Evolutionary conservation across 2,797 vertebrate species (phyloP).

Genomic region (Spheniscus humboldti): DNA sequence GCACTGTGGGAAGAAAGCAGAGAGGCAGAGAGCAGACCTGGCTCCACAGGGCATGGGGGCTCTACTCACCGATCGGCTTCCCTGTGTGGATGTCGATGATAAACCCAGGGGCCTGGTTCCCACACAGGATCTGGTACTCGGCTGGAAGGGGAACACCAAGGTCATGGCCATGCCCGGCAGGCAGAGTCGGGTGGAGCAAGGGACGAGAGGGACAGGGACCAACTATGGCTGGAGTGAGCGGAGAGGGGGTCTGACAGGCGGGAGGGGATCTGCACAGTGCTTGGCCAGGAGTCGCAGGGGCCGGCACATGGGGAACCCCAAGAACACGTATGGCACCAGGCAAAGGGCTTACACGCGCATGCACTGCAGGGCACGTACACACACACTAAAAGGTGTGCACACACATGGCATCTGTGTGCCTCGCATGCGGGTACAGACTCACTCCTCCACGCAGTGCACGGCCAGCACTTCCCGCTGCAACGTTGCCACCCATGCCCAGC

Average conservation of each 20-base stretch:
- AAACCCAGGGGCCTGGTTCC: conserved; percentile 89
- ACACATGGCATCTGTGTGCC: not conserved
- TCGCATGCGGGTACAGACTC: not conserved
- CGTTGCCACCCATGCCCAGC: no score
- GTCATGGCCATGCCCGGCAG: not conserved
- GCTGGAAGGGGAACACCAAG: conserved; percentile 64
- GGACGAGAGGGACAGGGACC: not conserved
- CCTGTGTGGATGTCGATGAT: conserved; percentile 91
- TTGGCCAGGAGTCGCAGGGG: not conserved
- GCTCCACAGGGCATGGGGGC: fast-evolving
- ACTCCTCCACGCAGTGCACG: not conserved
- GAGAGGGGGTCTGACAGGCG: not conserved
- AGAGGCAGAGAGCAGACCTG: not conserved
- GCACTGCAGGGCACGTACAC: no score
- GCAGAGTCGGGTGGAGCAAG: not conserved
- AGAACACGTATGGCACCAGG: not conserved
- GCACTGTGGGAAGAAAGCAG: not conserved
- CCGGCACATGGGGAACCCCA: not conserved
- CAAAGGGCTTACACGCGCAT: not conserved
- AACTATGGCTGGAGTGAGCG: not conserved
- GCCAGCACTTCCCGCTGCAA: not conserved
- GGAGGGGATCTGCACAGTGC: not conserved
- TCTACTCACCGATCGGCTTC: conserved; percentile 84
- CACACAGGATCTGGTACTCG: conserved; percentile 89
- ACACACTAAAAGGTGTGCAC: no score